Conservation (phyloP, 2,888 invertebrate genomes). For the Isoperla grammatica region DNA sequence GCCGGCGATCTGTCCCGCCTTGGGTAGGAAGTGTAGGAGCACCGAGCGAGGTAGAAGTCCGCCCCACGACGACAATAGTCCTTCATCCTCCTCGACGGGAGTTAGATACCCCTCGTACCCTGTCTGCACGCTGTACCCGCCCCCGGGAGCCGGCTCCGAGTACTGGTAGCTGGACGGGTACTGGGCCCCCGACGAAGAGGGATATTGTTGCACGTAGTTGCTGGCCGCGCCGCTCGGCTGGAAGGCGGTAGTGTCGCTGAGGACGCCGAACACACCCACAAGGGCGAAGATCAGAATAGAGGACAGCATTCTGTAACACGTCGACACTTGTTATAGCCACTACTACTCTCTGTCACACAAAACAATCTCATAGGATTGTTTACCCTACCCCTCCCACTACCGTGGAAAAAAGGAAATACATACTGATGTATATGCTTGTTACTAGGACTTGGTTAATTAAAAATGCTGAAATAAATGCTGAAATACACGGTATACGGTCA, state of each 20-base stretch:
- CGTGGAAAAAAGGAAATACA: no score
- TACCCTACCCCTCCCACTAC: no score
- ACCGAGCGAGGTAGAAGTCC: neutral
- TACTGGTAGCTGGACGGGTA: constrained; percentile 3
- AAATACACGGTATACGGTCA: no score
- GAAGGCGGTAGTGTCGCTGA: constrained; percentile 6
- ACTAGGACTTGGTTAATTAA: no score
- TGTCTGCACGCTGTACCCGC: constrained; percentile 32
- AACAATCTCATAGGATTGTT: no score
- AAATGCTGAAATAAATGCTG: no score
- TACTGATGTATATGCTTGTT: no score
- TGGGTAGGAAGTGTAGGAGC: constrained; percentile 6
- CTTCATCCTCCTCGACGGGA: constrained; percentile 21
- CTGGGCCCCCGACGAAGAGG: neutral
- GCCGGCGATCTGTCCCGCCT: constrained; percentile 1
- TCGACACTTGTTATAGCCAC: no score
- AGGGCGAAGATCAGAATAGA: neutral
- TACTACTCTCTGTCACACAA: no score
- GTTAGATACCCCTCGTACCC: constrained; percentile 35
- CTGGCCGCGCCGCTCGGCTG: constrained; percentile 5
- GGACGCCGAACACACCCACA: neutral
- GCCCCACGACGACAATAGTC: neutral
- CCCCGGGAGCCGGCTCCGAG: neutral
- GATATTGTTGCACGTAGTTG: constrained; percentile 15
- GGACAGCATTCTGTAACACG: neutral